Percentiles rank a stretch among this genome's conserved stretches.
Evolutionary conservation across 2,113 vertebrate genomes (phyloP).

Genomic region (Coreoperca whiteheadi): DNA sequence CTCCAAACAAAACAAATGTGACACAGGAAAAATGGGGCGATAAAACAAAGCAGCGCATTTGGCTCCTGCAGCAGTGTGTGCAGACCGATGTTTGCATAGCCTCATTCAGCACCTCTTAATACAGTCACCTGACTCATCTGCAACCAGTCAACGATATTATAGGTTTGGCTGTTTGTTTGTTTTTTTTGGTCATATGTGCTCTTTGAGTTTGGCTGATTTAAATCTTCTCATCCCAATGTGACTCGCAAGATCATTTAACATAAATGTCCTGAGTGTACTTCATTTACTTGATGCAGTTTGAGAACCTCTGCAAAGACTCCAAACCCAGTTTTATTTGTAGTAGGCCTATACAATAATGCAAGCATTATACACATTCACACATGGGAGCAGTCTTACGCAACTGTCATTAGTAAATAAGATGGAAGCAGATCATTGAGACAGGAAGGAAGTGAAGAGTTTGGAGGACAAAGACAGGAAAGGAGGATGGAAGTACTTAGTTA

Average conservation of each 20-base stretch:
- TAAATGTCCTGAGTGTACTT: background rate
- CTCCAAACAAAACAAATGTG: slow-evolving; percentile 13
- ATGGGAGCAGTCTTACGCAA: background rate
- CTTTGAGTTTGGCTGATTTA: background rate
- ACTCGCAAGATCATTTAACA: background rate
- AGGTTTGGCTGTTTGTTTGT: background rate
- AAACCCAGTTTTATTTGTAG: background rate
- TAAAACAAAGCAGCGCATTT: background rate
- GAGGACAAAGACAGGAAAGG: slow-evolving; percentile 26
- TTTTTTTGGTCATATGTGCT: background rate
- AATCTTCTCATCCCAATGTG: background rate
- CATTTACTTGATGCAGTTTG: background rate
- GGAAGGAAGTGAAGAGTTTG: slow-evolving; percentile 58
- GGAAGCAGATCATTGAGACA: slow-evolving; percentile 49
- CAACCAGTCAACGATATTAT: background rate
- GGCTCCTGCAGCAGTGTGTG: background rate
- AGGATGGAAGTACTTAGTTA: slow-evolving; percentile 41
- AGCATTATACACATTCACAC: background rate
- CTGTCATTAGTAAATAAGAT: slow-evolving; percentile 18
- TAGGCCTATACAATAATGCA: background rate
- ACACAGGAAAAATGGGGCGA: background rate
- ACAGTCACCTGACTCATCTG: background rate
- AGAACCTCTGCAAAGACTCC: background rate
- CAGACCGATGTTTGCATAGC: background rate
- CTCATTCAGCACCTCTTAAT: background rate